A percentile compares a stretch with the other conserved stretches of the same genome.
phyloP scores from a whole-genome alignment of 2,888 invertebrate species.

The Drosophila helvetica region DNA sequence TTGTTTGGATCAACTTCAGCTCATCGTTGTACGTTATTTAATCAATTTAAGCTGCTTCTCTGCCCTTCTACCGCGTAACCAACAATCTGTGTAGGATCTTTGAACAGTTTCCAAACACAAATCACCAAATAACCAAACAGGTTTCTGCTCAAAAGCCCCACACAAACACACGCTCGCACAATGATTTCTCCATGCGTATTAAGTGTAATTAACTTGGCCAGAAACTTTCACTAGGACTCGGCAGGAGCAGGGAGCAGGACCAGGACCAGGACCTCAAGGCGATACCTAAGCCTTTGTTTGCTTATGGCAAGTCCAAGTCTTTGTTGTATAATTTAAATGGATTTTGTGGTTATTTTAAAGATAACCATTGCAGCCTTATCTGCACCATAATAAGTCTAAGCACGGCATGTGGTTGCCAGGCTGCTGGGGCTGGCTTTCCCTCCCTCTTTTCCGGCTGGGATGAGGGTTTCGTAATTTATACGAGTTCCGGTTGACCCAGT shows the following conservation, averaged over 20 bases:
- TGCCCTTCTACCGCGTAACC: neutral
- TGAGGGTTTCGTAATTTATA: conserved; percentile 41
- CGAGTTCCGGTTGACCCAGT: conserved; percentile 74
- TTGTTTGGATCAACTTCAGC: too few species aligned
- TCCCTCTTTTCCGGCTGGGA: conserved; percentile 39
- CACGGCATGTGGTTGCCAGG: conserved; percentile 18
- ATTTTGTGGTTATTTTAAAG: conserved; percentile 74
- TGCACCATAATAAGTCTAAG: conserved; percentile 58
- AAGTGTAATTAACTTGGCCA: conserved; percentile 77
- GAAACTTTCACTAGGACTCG: conserved; percentile 23
- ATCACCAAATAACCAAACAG: conserved; percentile 71
- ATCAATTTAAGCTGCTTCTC: neutral
- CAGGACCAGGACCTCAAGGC: conserved; percentile 17
- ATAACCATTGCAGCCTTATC: conserved; percentile 62
- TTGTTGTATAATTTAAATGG: conserved; percentile 69
- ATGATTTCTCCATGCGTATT: conserved; percentile 59
- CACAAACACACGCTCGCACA: conserved; percentile 21
- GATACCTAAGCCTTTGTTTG: conserved; percentile 42
- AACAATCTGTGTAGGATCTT: conserved; percentile 11
- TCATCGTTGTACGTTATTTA: neutral
- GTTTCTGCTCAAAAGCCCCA: conserved; percentile 55
- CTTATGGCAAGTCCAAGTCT: conserved; percentile 41
- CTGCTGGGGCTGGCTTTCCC: conserved; percentile 14
- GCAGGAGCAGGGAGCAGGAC: too few species aligned
- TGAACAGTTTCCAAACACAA: conserved; percentile 31